Conservation (phyloP, 1,140 invertebrate species). For the Orchesella cincta region DNA sequence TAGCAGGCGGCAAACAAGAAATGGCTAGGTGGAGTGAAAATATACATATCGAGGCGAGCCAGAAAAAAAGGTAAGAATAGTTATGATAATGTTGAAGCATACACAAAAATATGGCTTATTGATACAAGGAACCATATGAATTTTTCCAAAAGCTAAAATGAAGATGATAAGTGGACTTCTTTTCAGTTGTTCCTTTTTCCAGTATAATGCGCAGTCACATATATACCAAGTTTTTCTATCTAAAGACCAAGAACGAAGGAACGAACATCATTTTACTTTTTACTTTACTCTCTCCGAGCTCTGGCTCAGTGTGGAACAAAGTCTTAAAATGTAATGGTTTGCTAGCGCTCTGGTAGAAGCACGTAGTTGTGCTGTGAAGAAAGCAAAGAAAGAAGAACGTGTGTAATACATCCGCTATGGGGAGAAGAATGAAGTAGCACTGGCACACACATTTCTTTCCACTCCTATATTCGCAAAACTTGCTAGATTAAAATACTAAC, state of each 20-base stretch:
- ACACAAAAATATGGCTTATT: background rate
- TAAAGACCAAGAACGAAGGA: background rate
- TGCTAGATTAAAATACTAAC: background rate
- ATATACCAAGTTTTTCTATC: too few relatives aligned
- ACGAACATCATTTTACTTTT: background rate
- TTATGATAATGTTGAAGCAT: background rate
- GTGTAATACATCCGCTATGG: background rate
- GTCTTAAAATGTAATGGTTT: conserved; percentile 12
- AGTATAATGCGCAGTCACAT: too few relatives aligned
- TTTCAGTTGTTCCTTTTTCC: background rate
- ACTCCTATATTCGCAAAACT: background rate
- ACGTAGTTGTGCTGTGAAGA: background rate
- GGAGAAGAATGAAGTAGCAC: background rate
- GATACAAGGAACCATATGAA: background rate
- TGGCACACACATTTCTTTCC: conserved; percentile 5
- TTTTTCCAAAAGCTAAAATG: background rate
- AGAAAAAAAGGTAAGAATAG: background rate
- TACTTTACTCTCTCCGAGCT: background rate
- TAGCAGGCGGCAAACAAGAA: too few relatives aligned
- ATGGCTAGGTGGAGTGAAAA: background rate
- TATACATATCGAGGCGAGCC: background rate
- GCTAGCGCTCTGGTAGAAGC: background rate
- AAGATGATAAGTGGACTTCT: background rate
- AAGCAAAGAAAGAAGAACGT: background rate
- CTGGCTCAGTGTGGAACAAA: background rate